A percentile compares a stretch with the other conserved stretches of the same genome.
These are phyloP conservation scores for Drosophila dunni DNA, from an alignment of 1,140 invertebrate genomes.

Conservation along the genomic window DNA sequence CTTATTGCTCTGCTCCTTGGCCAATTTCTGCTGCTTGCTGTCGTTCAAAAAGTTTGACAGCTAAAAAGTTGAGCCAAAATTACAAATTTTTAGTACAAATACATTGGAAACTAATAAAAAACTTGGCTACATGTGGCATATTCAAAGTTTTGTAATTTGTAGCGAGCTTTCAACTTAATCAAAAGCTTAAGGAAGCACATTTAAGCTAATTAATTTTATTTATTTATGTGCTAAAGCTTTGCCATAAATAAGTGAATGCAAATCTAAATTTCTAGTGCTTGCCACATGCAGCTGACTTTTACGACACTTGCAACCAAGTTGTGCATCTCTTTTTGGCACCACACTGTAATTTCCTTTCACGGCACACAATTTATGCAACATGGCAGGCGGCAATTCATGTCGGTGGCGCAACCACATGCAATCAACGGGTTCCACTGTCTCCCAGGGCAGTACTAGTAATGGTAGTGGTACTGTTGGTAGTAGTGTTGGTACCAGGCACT, in stretches of 20 bases:
- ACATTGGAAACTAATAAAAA: constrained; percentile 4
- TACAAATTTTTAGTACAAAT: not conserved
- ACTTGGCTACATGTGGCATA: not conserved
- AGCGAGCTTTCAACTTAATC: not conserved
- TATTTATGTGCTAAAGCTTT: not conserved
- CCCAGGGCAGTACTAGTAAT: too few species aligned
- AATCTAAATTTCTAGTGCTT: not conserved
- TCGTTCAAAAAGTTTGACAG: constrained; percentile 32
- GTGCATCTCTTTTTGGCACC: constrained; percentile 16
- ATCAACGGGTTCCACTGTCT: constrained; percentile 33
- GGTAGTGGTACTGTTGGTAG: too few species aligned
- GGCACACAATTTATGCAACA: constrained; percentile 62
- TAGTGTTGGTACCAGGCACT: constrained; percentile 28
- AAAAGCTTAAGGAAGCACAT: not conserved
- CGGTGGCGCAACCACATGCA: constrained; percentile 33
- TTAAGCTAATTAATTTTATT: constrained; percentile 1
- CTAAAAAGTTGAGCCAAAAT: constrained; percentile 21
- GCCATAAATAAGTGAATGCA: not conserved
- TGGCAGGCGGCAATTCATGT: constrained; percentile 37
- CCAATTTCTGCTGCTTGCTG: too few species aligned
- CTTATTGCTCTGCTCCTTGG: too few species aligned
- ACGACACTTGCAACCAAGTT: constrained; percentile 5
- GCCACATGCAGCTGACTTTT: constrained; percentile 4
- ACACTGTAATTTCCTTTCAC: constrained; percentile 30
- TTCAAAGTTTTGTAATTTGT: not conserved